A percentile compares a stretch with the other conserved stretches of the same genome.
phyloP scores from a whole-genome alignment of 1,140 invertebrate genomes.

The Himalopsyche phryganea region DNA sequence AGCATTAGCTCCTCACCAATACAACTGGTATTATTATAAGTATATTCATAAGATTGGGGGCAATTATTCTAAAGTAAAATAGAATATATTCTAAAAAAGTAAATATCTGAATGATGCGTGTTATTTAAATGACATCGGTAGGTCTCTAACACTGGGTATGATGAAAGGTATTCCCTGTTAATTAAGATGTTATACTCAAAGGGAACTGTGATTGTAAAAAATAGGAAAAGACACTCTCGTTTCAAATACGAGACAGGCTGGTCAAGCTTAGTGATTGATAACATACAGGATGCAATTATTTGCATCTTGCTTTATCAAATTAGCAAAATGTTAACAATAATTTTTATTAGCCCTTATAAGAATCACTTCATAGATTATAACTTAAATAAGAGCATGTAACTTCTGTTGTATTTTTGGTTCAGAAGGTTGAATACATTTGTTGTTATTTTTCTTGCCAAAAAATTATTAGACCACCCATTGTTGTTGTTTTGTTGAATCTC shows the following conservation, averaged over 20 bases:
- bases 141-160: slow-evolving; percentile 16
- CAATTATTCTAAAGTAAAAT: slow-evolving; percentile 36
- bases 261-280: slow-evolving; percentile 18
- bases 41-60: slow-evolving; percentile 30
- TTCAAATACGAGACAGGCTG: slow-evolving; percentile 1
- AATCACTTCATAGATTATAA: slow-evolving; percentile 29
- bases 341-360: slow-evolving; percentile 31
- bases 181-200: slow-evolving; percentile 14
- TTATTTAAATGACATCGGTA: slow-evolving; percentile 26
- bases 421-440: neutral
- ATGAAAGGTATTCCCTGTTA: slow-evolving; percentile 5
- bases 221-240: slow-evolving; percentile 10
- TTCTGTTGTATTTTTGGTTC: slow-evolving; percentile 1
- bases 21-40: slow-evolving; percentile 29
- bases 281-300: slow-evolving; percentile 11
- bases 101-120: slow-evolving; percentile 27
- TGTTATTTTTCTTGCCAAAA: neutral
- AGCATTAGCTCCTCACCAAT: slow-evolving; percentile 30
- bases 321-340: slow-evolving; percentile 33
- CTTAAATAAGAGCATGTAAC: slow-evolving; percentile 7
- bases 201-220: slow-evolving; percentile 35
- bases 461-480: slow-evolving; percentile 2
- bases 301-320: slow-evolving; percentile 21
- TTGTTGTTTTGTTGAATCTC: slow-evolving; percentile 3
- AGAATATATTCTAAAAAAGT: slow-evolving; percentile 34